Evolutionary conservation across 2,113 vertebrate genomes (phyloP), one percentile per base, ranked within the genome.

Genomic region (Charadrius vociferus): DNA sequence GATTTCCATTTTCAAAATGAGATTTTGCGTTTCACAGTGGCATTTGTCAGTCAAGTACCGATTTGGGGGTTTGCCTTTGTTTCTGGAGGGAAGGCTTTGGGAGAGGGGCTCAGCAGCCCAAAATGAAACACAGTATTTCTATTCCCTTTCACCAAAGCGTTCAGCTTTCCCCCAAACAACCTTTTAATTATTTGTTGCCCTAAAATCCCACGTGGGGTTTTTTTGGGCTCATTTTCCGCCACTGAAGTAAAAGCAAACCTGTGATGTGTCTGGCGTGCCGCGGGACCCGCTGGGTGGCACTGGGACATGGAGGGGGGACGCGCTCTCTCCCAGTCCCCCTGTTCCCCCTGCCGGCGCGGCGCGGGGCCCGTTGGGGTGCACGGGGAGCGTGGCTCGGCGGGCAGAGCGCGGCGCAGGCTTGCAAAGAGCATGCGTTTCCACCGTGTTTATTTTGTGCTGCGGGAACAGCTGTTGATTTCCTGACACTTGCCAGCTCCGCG

Each of bases 271-370:
- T 6, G 34, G 41, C 5, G 7, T 30, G 67, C 29, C 5, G 53
- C 4, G 16, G 70, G 55, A 70, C 26, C 36, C 5, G 6, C 34
- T 27, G 80, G 80, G 32, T 63, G 73, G 17, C 4, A 4, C 55
- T 24, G 27, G 72, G 68, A 23, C 29, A 17, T 19, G 6, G 14
- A 23, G 4, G 3, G 18, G 55, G 39, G 59, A 14, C 1, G 1
- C 0, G 0, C 11, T 59, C 7, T 6, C 7, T 24, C 14, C 55
- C n/a, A 1, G 0, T 1, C 5, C 5, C 32, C 47, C 36, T 8
- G 18, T 52, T 19, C 56, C 2, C 37, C 22, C 4, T 1, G 2
- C 56, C 2, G 0, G 34, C 3, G 1, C 1, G 5, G 39, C 10
- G 11, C 5, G 9, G 49, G 49, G 22, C 49, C 49, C 23, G 49